Evolutionary conservation across 2,888 invertebrate genomes (phyloP).

Genomic region (Yponomeuta evonymella): DNA sequence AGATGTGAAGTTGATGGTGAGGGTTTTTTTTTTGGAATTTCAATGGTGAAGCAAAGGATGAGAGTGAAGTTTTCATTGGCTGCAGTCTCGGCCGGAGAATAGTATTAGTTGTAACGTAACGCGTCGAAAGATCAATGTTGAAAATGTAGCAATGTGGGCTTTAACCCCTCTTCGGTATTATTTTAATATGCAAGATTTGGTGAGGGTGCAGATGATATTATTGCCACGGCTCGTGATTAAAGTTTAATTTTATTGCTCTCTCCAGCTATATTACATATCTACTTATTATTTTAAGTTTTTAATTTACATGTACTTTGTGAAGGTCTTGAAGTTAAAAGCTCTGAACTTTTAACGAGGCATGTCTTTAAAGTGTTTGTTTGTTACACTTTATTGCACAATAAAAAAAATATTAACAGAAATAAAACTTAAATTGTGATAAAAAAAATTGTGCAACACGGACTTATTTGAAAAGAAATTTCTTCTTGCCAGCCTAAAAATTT

Average conservation of each 20-base stretch:
- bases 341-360: too few species aligned
- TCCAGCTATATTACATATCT: background rate
- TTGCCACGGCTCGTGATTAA: conserved; percentile 55
- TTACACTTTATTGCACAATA: too few species aligned
- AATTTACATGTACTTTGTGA: background rate
- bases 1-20: conserved; percentile 32
- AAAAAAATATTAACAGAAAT: too few species aligned
- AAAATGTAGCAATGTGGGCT: conserved; percentile 65
- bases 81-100: conserved; percentile 54
- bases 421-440: too few species aligned
- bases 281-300: background rate
- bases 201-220: conserved; percentile 45
- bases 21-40: conserved; percentile 39
- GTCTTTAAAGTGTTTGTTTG: too few species aligned
- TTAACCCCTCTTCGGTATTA: conserved; percentile 60
- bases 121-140: conserved; percentile 58
- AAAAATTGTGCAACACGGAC: too few species aligned
- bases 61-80: conserved; percentile 47
- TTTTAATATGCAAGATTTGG: conserved; percentile 62
- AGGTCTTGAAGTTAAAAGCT: too few species aligned
- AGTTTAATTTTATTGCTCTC: conserved; percentile 31
- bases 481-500: too few species aligned
- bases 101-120: conserved; percentile 51
- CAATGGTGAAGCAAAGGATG: conserved; percentile 39
- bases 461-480: too few species aligned